Base-by-base conservation (phyloP, 2,113 vertebrate species). In the Strix aluco region DNA sequence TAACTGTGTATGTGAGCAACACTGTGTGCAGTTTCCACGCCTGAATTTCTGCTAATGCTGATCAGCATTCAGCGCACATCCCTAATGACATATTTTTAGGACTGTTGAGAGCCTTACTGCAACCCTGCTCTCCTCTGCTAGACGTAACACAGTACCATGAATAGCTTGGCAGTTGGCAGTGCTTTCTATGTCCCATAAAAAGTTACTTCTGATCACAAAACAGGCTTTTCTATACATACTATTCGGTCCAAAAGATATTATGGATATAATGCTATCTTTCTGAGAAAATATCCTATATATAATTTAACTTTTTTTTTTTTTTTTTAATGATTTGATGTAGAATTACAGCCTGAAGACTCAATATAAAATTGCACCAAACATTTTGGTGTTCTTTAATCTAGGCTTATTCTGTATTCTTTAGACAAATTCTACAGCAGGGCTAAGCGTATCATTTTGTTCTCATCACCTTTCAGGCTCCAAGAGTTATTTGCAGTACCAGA, bases 1-100 rank as follows among this genome's bases (percentile, higher is more conserved):
- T 54, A 15, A 61, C 58, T 12, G 6, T 1, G 15, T 12, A 10
- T 0, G 7, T 1, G 30, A 82, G 29, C 52, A 10, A 46, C 2
- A 2, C 38, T 32, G 36, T 0, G 0, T 27, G 46, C 66, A 49
- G 44, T 54, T 81, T 86, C 65, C 70, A 86, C 0, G 1, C 81
- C 36, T 84, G 52, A 65, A 69, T 44, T 26, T 75, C 47, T 75
- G 69, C 80, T 88, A 36, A 67, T 1, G 23, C 63, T 2, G 18
- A 78, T 78, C 79, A 32, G 67, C 44, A 81, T 49, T 92, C 19
- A 1, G 57, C 1, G 5, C 16, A 15, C 36, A 46, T 23, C 65
- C 63, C 49, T 54, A 23, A 57, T 44, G 46, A 36, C 49, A 13
- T 42, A 92, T 86, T 85, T 95, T 91, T 74, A 83, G 78, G 77